phyloP scores from a whole-genome alignment of 2,113 vertebrate species.

The Xyrauchen texanus region DNA sequence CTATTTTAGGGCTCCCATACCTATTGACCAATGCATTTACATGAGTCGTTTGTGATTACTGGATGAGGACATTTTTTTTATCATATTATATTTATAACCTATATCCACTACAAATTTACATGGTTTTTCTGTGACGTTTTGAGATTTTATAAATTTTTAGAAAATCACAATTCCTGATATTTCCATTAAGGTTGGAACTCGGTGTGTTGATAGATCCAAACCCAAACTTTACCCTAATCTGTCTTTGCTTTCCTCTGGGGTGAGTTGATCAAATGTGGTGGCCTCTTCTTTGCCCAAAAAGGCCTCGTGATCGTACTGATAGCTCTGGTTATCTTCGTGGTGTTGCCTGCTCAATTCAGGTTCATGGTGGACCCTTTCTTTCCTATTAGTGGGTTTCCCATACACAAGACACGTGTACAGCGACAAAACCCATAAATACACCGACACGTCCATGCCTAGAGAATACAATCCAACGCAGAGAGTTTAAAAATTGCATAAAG shows the following conservation, averaged over 20 bases:
- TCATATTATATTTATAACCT: too few relatives aligned
- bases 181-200: too few relatives aligned
- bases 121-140: too few relatives aligned
- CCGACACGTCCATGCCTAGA: constrained; percentile 64
- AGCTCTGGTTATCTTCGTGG: constrained; percentile 85
- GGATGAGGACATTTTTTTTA: too few relatives aligned
- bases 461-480: neutral
- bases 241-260: constrained; percentile 88
- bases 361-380: constrained; percentile 84
- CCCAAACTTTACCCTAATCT: constrained; percentile 82
- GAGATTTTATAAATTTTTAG: too few relatives aligned
- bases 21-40: too few relatives aligned
- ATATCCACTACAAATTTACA: too few relatives aligned
- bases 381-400: constrained; percentile 85
- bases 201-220: neutral
- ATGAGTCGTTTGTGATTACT: too few relatives aligned
- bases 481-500: neutral
- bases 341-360: constrained; percentile 72
- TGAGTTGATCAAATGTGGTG: constrained; percentile 94
- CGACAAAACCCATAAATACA: constrained; percentile 63
- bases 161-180: too few relatives aligned
- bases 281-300: constrained; percentile 94
- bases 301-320: constrained; percentile 94
- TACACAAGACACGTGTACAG: constrained; percentile 64
- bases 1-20: too few relatives aligned